phyloP scores from a whole-genome alignment of 2,797 vertebrate species.

The Neolamprologus multifasciatus region DNA sequence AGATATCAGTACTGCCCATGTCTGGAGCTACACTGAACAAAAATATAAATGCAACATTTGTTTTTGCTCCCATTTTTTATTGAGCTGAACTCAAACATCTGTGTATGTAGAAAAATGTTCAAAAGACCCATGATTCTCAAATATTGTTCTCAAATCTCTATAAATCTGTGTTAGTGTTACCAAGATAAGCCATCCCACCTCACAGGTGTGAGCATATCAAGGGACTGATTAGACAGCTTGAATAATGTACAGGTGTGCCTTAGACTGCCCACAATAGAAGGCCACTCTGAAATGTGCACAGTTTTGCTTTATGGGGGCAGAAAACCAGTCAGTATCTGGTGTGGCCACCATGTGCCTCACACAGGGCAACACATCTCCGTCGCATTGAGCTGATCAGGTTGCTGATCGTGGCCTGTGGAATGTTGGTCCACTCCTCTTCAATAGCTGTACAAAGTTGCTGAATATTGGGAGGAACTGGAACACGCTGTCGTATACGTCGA shows the following conservation, averaged over 20 bases:
- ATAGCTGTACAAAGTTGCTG: background rate
- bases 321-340: background rate
- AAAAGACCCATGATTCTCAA: background rate
- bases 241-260: background rate
- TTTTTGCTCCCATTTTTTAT: background rate
- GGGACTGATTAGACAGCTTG: background rate
- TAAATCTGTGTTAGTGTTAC: background rate
- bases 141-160: background rate
- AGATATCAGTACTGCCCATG: background rate
- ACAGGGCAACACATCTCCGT: rapidly evolving
- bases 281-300: background rate
- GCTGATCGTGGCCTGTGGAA: background rate
- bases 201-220: background rate
- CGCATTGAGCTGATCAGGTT: background rate
- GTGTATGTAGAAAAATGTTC: background rate
- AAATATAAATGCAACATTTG: background rate
- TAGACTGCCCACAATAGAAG: background rate
- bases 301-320: background rate
- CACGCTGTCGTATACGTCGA: rapidly evolving
- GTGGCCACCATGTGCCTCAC: background rate
- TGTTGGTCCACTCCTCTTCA: background rate
- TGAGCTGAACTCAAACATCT: background rate
- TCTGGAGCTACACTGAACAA: background rate
- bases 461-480: background rate
- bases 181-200: background rate